A percentile compares a stretch with the other conserved stretches of the same genome.
phyloP scores from a whole-genome alignment of 2,888 invertebrate genomes.

The Lithophane socia region DNA sequence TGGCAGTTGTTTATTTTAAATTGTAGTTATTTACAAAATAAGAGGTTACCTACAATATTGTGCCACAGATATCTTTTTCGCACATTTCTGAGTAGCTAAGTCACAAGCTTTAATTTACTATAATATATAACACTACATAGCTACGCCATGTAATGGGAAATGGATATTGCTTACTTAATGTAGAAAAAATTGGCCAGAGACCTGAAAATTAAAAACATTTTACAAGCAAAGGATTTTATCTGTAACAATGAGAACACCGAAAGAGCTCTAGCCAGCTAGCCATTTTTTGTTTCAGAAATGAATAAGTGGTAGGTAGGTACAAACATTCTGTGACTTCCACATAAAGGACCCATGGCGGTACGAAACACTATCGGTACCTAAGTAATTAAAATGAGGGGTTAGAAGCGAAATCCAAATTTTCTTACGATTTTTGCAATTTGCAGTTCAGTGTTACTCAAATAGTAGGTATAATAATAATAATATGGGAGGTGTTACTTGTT shows the following conservation, averaged over 20 bases:
- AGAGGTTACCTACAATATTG: slow-evolving; percentile 46
- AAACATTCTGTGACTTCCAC: slow-evolving; percentile 37
- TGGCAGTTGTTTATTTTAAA: slow-evolving; percentile 67
- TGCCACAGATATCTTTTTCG: slow-evolving; percentile 40
- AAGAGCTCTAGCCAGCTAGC: slow-evolving; percentile 29
- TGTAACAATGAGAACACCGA: slow-evolving; percentile 21
- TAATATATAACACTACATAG: slow-evolving; percentile 46
- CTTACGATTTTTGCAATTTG: no score
- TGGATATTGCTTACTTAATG: slow-evolving; percentile 12
- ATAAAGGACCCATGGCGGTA: not conserved
- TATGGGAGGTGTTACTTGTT: no score
- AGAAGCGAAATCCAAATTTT: no score
- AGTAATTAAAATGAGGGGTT: no score
- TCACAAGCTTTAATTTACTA: slow-evolving; percentile 51
- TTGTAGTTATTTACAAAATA: slow-evolving; percentile 65
- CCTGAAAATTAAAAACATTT: slow-evolving; percentile 19
- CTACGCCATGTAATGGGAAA: slow-evolving; percentile 52
- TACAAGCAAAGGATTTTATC: slow-evolving; percentile 30
- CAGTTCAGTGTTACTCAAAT: no score
- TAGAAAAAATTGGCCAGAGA: slow-evolving; percentile 27
- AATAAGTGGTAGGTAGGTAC: slow-evolving; percentile 21
- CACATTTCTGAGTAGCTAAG: slow-evolving; percentile 53
- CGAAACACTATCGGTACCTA: no score
- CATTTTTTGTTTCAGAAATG: slow-evolving; percentile 32
- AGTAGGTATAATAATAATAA: no score